These are phyloP conservation scores for Encarsia formosa DNA, from an alignment of 2,888 invertebrate genomes.

Conservation along the genomic window DNA sequence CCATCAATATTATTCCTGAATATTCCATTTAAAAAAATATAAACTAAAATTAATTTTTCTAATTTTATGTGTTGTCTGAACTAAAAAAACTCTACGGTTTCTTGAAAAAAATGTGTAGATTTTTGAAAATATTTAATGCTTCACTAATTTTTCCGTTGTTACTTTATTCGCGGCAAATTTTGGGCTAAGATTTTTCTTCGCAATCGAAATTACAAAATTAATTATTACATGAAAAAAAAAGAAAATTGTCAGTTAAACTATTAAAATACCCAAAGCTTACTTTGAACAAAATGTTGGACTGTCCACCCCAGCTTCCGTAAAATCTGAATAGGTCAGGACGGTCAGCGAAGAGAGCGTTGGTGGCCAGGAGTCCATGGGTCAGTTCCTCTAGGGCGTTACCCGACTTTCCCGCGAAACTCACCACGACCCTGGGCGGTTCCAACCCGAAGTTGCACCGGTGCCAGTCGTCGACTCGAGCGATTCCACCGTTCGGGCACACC, in stretches of 20 bases:
- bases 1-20: not conserved
- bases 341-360: slow-evolving; percentile 56
- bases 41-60: too few species aligned
- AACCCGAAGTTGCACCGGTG: slow-evolving; percentile 60
- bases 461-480: slow-evolving; percentile 55
- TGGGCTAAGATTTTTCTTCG: too few species aligned
- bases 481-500: slow-evolving; percentile 62
- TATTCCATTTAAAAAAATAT: too few species aligned
- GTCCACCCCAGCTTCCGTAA: slow-evolving; percentile 59
- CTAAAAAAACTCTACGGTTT: too few species aligned
- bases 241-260: too few species aligned
- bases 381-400: slow-evolving; percentile 60
- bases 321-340: slow-evolving; percentile 62
- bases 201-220: too few species aligned
- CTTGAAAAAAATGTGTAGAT: too few species aligned
- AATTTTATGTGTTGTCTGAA: too few species aligned
- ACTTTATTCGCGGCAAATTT: too few species aligned
- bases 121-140: too few species aligned
- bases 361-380: slow-evolving; percentile 60
- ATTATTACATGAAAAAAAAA: too few species aligned
- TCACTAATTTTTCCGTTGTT: too few species aligned
- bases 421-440: slow-evolving; percentile 59
- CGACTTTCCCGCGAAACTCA: slow-evolving; percentile 52
- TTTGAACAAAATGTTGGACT: slow-evolving; percentile 55
- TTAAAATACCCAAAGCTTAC: slow-evolving; percentile 38